A percentile compares a stretch with the other conserved stretches of the same genome.
Evolutionary conservation across 2,113 vertebrate species (phyloP).

Genomic region (Acanthochromis polyacanthus): DNA sequence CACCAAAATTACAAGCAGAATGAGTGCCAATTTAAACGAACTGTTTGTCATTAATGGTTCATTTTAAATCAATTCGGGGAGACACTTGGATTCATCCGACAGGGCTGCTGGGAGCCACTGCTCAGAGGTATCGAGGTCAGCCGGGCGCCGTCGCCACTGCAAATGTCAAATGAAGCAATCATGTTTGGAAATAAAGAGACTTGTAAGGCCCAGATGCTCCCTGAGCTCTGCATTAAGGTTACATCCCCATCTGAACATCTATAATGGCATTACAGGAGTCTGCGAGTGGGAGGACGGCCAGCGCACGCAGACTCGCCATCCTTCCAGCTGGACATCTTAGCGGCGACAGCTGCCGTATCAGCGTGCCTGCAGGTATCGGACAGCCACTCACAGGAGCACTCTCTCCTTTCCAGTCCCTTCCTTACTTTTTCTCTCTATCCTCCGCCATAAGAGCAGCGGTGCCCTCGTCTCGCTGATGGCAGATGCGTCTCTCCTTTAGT

Average conservation of each 20-base stretch:
- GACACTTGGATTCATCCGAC: not conserved
- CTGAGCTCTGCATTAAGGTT: conserved; percentile 58
- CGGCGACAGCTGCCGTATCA: conserved; percentile 52
- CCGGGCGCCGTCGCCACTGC: not conserved
- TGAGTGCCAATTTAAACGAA: no score
- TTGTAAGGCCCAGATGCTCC: conserved; percentile 46
- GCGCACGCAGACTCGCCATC: conserved; percentile 8
- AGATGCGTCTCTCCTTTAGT: conserved; percentile 56
- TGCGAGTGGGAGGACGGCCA: conserved; percentile 47
- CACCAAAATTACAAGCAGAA: no score
- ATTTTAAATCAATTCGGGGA: not conserved
- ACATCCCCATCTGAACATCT: conserved; percentile 34
- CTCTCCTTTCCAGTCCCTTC: conserved; percentile 6
- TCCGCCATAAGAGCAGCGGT: conserved; percentile 14
- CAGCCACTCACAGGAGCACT: conserved; percentile 28
- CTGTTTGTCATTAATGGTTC: no score
- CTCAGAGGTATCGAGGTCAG: conserved; percentile 32
- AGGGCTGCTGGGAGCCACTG: not conserved
- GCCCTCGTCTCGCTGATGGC: conserved; percentile 48
- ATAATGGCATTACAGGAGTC: conserved; percentile 40
- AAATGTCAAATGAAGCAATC: conserved; percentile 44
- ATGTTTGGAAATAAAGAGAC: conserved; percentile 35
- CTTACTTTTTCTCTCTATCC: conserved; percentile 4
- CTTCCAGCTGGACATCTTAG: conserved; percentile 65
- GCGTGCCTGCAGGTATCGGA: conserved; percentile 50